Evolutionary conservation across 2,113 vertebrate species (phyloP).

Genomic region (Grallaria varia): DNA sequence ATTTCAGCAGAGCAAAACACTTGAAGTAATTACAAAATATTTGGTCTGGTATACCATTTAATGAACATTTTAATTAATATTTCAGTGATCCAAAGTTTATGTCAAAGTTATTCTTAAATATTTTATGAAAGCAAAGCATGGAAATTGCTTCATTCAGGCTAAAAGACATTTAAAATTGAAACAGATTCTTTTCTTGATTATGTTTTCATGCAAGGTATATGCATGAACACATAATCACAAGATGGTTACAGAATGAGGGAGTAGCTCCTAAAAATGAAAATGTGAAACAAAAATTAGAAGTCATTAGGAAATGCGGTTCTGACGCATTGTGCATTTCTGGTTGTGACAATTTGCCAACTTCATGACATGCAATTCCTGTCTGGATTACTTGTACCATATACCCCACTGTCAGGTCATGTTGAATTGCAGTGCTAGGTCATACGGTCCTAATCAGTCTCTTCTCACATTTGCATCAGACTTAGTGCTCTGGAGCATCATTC

Average conservation of each 20-base stretch:
- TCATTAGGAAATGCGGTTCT: neutral
- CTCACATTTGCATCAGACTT: neutral
- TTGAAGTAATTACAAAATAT: neutral
- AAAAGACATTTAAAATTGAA: neutral
- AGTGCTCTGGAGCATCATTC: neutral
- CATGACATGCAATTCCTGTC: neutral
- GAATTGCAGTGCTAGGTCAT: neutral
- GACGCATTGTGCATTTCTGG: neutral
- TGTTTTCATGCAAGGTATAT: neutral
- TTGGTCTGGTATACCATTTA: neutral
- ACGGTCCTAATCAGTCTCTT: neutral
- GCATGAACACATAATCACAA: neutral
- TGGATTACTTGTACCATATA: neutral
- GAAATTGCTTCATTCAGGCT: neutral
- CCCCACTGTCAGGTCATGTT: neutral
- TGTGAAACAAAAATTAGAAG: neutral
- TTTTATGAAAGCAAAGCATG: neutral
- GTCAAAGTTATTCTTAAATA: neutral
- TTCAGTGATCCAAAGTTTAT: neutral
- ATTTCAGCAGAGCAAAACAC: neutral
- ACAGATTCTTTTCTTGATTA: neutral
- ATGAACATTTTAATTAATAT: neutral
- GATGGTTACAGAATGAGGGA: neutral
- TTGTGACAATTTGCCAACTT: neutral
- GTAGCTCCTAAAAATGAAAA: neutral